Evolutionary conservation across 1,140 invertebrate species (phyloP).

Genomic region (Eriosoma lanigerum): DNA sequence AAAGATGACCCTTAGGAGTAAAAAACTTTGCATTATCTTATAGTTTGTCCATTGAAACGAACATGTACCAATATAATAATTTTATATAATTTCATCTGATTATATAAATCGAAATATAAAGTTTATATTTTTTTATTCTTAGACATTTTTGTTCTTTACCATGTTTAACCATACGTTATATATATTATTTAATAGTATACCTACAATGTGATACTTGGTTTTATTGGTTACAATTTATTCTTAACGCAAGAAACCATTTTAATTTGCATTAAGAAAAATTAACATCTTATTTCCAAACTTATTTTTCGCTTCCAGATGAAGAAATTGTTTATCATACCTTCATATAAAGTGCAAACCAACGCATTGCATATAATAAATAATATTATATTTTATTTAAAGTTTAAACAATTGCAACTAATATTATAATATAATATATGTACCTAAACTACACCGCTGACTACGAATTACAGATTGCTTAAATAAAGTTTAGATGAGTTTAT

Average conservation of each 20-base stretch:
- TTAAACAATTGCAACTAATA: not conserved
- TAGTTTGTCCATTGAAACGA: no score
- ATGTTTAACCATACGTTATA: not conserved
- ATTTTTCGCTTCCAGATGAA: not conserved
- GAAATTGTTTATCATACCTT: not conserved
- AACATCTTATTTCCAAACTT: constrained; percentile 14
- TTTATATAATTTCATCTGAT: no score
- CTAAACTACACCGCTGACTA: no score
- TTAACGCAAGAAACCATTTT: not conserved
- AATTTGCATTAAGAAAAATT: not conserved
- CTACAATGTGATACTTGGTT: not conserved
- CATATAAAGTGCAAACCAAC: not conserved
- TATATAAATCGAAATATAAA: no score
- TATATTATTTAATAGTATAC: no score
- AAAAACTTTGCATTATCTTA: no score
- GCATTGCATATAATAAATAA: not conserved
- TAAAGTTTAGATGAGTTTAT: not conserved
- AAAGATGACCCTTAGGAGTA: no score
- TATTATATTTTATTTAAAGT: not conserved
- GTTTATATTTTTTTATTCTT: no score
- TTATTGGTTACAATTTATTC: not conserved
- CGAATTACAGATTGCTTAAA: not conserved
- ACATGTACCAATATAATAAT: no score
- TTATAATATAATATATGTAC: no score
- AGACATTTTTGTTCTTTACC: not conserved